phyloP scores from a whole-genome alignment of 92 coral and sea anemone species.

The Siderastrea siderea region DNA sequence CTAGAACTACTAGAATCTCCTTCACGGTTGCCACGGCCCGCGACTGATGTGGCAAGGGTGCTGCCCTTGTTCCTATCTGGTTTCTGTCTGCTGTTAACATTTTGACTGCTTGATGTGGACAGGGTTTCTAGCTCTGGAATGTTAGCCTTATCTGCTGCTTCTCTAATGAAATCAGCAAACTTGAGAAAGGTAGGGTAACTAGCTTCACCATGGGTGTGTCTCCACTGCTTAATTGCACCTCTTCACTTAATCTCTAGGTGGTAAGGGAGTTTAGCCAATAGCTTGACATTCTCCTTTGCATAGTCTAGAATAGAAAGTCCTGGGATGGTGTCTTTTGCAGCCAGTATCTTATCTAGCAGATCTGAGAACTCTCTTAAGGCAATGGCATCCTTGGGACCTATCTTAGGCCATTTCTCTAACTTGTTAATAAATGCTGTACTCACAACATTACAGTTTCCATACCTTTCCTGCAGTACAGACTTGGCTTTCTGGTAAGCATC shows the following conservation, averaged over 20 bases:
- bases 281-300: too few relatives aligned
- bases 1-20: too few relatives aligned
- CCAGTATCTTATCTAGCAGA: background rate
- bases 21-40: background rate
- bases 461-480: slow-evolving; percentile 45
- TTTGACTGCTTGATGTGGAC: background rate
- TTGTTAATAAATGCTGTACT: too few relatives aligned
- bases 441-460: background rate
- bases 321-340: background rate
- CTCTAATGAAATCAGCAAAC: background rate
- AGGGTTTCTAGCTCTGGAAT: background rate
- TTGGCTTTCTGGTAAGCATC: slow-evolving; percentile 7
- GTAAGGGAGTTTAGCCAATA: background rate
- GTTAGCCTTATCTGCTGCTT: background rate
- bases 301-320: too few relatives aligned
- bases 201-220: too few relatives aligned
- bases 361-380: background rate
- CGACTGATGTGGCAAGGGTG: background rate
- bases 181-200: too few relatives aligned
- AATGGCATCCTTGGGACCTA: background rate
- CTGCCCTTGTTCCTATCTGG: too few relatives aligned
- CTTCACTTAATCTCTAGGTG: background rate
- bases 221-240: too few relatives aligned
- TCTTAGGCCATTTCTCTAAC: background rate
- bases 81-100: background rate